These are phyloP conservation scores for Gallinago paraguaiae DNA, from an alignment of 2,113 vertebrate genomes.

Conservation along the genomic window DNA sequence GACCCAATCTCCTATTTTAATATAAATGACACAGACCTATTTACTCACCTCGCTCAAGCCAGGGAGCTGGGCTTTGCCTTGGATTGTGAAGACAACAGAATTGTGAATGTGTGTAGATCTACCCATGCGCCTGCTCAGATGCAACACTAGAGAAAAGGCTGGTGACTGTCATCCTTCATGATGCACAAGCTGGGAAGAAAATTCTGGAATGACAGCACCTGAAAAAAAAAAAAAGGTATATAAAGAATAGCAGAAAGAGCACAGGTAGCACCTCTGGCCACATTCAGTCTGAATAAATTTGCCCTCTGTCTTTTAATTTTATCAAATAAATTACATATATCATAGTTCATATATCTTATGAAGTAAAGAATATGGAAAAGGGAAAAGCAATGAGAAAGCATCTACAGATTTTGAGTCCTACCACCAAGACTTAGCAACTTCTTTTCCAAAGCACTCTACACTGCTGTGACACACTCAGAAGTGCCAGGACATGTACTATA, in stretches of 20 bases:
- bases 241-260: background rate
- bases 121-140: background rate
- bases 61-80: accelerated
- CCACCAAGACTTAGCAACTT: background rate
- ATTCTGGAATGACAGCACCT: background rate
- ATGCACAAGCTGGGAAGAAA: background rate
- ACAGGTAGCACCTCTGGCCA: background rate
- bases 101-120: background rate
- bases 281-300: background rate
- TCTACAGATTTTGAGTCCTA: background rate
- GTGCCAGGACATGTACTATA: background rate
- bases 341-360: background rate
- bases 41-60: background rate
- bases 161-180: background rate
- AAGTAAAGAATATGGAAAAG: background rate
- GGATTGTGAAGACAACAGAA: background rate
- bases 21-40: background rate
- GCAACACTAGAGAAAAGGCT: background rate
- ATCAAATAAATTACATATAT: background rate
- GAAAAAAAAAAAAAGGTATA: background rate
- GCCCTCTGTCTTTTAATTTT: background rate
- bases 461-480: background rate
- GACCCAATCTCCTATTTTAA: background rate
- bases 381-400: background rate
- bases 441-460: background rate